Base-by-base conservation (phyloP, 1,140 invertebrate species). In the Megalopta genalis region DNA sequence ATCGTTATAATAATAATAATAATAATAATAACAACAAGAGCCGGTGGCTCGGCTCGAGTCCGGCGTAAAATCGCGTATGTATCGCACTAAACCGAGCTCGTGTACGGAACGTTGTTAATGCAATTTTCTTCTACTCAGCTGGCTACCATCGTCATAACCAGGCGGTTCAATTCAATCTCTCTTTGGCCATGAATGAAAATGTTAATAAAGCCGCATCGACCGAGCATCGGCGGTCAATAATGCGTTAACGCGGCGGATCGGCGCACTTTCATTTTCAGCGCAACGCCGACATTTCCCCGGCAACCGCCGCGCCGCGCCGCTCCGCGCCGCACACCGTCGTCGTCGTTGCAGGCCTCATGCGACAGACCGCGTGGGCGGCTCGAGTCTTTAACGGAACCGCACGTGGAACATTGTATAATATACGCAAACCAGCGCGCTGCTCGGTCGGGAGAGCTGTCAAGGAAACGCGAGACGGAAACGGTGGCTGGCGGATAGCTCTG, bases 201-300 rank as follows among this genome's bases (percentile, higher is more conserved):
- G 68, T 60, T 78, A 64, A 78, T 78, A 72, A 78, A 71, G 46
- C 46, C 27, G 18, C 59, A 37, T 25, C 52, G 62, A 23, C 18
- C 63, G 52, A 42, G 52, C 23, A 79, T 66, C 71, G 63, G 71
- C 59, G 64, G 72, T 75, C 75, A 73, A 74, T 81, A 84, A 85
- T 81, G 65, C 57, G 25, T 65, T 42, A 57, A 66, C 60, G 68
- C 77, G 80, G 63, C 42, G 27, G 72, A 68, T 52, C 60, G 68
- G 63, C 64, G 72, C 79, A 84, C 83, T 85, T 85, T 85, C 82
- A 71, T 70, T 85, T 85, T 85, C 83, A 84, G 57, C 83, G 82
- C 70, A 57, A 77, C 83, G 54, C 68, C 62, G 64, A 77, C 64
- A 57, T 67, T 66, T 66, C 70, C 62, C 52, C 32, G 32, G 32